Percentiles rank a stretch among this genome's conserved stretches.
phyloP scores from a whole-genome alignment of 1,140 invertebrate species.

The Aradophagus sp. region DNA sequence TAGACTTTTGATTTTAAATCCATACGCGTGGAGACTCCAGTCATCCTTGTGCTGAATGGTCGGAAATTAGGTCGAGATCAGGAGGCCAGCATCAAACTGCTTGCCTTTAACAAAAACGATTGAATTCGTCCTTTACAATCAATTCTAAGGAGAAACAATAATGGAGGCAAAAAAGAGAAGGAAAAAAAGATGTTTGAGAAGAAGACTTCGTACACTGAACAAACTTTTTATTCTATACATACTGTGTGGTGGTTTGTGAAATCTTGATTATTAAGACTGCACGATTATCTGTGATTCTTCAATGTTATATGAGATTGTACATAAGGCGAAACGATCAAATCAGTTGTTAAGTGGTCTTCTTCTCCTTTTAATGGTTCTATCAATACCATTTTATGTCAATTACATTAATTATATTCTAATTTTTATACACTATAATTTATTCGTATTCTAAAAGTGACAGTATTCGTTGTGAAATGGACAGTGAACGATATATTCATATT shows the following conservation, averaged over 20 bases:
- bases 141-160: too few species aligned
- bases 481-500: too few species aligned
- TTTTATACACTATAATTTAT: too few species aligned
- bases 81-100: conserved; percentile 78
- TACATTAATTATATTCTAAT: not conserved
- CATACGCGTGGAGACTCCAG: conserved; percentile 84
- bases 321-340: conserved; percentile 29
- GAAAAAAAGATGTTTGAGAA: not conserved
- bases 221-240: too few species aligned
- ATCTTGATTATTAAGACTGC: conserved; percentile 35
- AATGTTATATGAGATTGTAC: conserved; percentile 19
- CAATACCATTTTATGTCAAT: not conserved
- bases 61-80: conserved; percentile 82
- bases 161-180: too few species aligned
- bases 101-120: conserved; percentile 70
- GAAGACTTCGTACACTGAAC: conserved; percentile 13
- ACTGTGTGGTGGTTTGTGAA: conserved; percentile 28
- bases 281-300: conserved; percentile 29
- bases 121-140: conserved; percentile 55
- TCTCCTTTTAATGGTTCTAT: not conserved
- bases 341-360: too few species aligned
- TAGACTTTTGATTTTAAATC: conserved; percentile 83
- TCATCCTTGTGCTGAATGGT: conserved; percentile 84
- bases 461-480: too few species aligned
- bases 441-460: too few species aligned